Base-by-base conservation (phyloP, 2,113 vertebrate genomes). In the Rhinolophus sinicus region DNA sequence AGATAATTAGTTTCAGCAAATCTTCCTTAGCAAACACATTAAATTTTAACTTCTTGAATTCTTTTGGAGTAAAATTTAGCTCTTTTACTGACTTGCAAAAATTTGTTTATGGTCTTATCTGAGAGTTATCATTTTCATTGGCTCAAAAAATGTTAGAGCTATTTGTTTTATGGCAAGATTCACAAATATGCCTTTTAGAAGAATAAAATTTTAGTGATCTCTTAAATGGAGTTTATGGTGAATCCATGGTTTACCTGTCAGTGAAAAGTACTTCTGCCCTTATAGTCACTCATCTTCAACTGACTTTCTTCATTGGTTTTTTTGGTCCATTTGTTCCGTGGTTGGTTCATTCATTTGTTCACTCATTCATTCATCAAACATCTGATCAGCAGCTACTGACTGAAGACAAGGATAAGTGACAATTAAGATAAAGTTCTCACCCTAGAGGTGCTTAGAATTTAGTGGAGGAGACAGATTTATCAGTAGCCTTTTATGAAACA, bases 11-110 rank as follows among this genome's bases (percentile, higher is more conserved):
- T 96, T 90, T 81, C 52, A 64, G 81, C 70, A 52, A 50, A 75
- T n/a, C 88, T 81, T 84, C 38, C n/a, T 30, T 24, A 50, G 81
- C 72, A 76, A 88, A 90, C 80, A 72, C 87, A 83, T 38, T 69
- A 60, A 18, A 78, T 85, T 95, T 88, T 87, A 95, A 90, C 73
- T 70, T 83, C 60, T 78, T 62, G 84, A 80, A 19, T 92, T 56
- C 40, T 88, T 96, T 82, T 54, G 30, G 38, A 94, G 72, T 35
- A 95, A 88, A 93, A 67, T 60, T 93, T 52, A 96, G 38, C 54
- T 76, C 8, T 88, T 92, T 76, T 81, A 52, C 2, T 40, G 35
- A 86, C 86, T 58, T 80, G 3, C 30, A 64, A 30, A 28, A 64
- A 64, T 54, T 18, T 6, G 6, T 28, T 76, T 52, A 52, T 88